A percentile compares a stretch with the other conserved stretches of the same genome.
phyloP scores from a whole-genome alignment of 2,888 invertebrate genomes.

The Diploptera punctata region DNA sequence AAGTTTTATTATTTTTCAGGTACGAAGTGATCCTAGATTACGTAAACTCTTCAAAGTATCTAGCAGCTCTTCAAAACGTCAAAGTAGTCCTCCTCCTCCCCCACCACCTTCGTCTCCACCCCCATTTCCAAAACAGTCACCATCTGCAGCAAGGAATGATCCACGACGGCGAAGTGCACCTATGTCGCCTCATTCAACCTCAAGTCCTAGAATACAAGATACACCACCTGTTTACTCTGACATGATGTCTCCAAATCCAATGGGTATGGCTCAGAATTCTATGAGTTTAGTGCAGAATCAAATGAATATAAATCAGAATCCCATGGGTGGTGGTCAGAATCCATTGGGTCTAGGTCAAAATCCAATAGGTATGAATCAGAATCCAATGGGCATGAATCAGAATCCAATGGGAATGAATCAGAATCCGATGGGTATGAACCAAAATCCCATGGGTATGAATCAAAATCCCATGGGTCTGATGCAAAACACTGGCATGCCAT shows the following conservation, averaged over 20 bases:
- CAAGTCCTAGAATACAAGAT: neutral
- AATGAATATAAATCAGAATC: too few relatives aligned
- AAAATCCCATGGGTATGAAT: too few relatives aligned
- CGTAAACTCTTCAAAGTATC: conserved; percentile 73
- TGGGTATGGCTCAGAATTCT: neutral
- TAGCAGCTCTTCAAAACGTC: conserved; percentile 50
- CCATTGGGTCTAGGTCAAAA: too few relatives aligned
- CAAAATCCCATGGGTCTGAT: neutral
- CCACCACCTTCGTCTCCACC: conserved; percentile 60
- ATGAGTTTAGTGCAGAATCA: too few relatives aligned
- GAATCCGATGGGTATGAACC: too few relatives aligned
- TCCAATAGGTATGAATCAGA: too few relatives aligned
- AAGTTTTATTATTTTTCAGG: conserved; percentile 38
- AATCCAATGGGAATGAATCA: too few relatives aligned
- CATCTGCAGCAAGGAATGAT: neutral
- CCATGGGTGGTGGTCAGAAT: too few relatives aligned
- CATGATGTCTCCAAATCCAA: neutral
- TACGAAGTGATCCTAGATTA: conserved; percentile 76
- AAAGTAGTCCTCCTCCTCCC: conserved; percentile 59
- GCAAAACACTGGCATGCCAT: neutral
- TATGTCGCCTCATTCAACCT: neutral
- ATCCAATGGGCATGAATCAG: too few relatives aligned
- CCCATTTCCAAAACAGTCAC: too few relatives aligned
- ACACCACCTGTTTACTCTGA: neutral
- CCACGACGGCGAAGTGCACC: conserved; percentile 9